Conservation (phyloP, 2,888 invertebrate species). For the Geophilus truncorum region DNA sequence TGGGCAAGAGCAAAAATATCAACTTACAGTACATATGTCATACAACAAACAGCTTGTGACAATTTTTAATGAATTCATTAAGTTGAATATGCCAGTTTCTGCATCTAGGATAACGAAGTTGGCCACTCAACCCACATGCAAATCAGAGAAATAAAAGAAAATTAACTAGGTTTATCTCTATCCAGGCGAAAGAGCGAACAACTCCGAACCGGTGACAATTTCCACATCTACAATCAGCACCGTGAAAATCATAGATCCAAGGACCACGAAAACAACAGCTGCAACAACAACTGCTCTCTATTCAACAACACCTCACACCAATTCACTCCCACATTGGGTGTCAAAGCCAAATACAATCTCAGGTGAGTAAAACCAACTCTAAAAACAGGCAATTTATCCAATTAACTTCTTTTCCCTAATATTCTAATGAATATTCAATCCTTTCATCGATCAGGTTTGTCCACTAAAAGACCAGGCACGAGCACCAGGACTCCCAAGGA, state of each 20-base stretch:
- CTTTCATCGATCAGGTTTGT: neutral
- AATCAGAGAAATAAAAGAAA: neutral
- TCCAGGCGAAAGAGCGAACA: slow-evolving; percentile 23
- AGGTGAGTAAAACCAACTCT: neutral
- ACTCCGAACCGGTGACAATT: neutral
- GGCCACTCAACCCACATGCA: neutral
- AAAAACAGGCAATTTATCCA: no score
- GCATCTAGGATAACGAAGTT: no score
- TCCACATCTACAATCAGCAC: slow-evolving; percentile 33
- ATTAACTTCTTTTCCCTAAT: no score
- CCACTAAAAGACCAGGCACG: neutral
- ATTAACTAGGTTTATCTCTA: neutral
- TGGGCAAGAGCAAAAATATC: no score
- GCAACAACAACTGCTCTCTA: neutral
- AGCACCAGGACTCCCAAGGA: neutral
- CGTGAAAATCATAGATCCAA: slow-evolving; percentile 28
- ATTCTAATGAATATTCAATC: neutral
- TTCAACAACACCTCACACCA: neutral
- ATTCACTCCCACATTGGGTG: neutral
- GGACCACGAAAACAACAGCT: slow-evolving; percentile 30
- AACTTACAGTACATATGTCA: no score
- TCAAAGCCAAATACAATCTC: neutral
- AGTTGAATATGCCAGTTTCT: no score
- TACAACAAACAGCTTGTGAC: no score
- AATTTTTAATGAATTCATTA: no score